A percentile compares a stretch with the other conserved stretches of the same genome.
phyloP scores from a whole-genome alignment of 1,140 invertebrate genomes.

The Zaprionus camerounensis region DNA sequence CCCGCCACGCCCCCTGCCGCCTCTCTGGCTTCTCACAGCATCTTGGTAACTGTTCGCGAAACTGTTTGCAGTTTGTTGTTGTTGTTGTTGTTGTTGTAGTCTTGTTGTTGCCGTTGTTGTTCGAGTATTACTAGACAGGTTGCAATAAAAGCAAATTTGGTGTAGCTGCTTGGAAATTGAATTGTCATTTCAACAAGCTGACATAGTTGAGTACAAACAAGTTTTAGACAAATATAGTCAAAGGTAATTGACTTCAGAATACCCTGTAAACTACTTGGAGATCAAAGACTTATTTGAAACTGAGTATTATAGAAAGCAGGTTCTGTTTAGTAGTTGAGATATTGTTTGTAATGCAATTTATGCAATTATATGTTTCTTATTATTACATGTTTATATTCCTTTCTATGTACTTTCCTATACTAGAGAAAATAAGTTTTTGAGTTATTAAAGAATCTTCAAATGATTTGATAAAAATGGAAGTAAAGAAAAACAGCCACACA shows the following conservation, averaged over 20 bases:
- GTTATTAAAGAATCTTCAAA: no score
- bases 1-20: background rate
- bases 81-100: background rate
- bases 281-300: background rate
- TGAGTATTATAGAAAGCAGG: background rate
- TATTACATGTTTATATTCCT: no score
- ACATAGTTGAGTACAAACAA: background rate
- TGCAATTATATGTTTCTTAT: no score
- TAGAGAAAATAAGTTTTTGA: no score
- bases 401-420: no score
- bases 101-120: background rate
- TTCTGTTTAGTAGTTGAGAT: background rate
- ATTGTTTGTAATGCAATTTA: background rate
- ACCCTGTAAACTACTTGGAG: background rate
- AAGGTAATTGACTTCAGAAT: background rate
- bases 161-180: slow-evolving; percentile 1
- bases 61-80: background rate
- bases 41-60: background rate
- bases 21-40: background rate
- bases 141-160: slow-evolving; percentile 5
- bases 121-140: background rate
- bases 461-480: no score
- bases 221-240: background rate
- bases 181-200: background rate
- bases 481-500: no score